Conservation (phyloP, 2,797 vertebrate species). For the Thunnus albacares region DNA sequence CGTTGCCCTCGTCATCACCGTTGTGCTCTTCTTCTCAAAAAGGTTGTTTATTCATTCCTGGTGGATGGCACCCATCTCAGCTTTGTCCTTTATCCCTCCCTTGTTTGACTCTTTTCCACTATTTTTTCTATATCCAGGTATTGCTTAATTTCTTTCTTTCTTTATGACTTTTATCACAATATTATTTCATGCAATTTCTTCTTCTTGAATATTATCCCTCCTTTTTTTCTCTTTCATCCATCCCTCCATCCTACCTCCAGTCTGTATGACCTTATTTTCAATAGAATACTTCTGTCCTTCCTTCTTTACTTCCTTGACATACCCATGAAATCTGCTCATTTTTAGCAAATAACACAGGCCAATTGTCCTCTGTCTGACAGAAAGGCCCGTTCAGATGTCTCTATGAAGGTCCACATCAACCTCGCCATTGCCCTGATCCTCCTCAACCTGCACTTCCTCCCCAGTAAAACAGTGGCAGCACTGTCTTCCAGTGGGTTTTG, state of each 20-base stretch:
- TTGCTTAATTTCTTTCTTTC: too few relatives aligned
- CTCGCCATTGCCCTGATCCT: slow-evolving; percentile 65
- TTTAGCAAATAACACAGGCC: not conserved
- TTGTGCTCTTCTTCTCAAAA: slow-evolving; percentile 60
- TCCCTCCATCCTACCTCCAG: not conserved
- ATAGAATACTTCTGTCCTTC: too few relatives aligned
- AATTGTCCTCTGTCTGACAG: slow-evolving; percentile 38
- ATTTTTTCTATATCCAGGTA: too few relatives aligned
- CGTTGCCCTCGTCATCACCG: slow-evolving; percentile 34
- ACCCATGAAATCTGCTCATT: not conserved
- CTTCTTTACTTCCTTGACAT: not conserved
- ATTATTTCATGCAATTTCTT: too few relatives aligned
- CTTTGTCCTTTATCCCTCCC: not conserved
- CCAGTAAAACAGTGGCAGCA: slow-evolving; percentile 23
- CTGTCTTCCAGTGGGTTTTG: slow-evolving; percentile 34
- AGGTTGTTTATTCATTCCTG: slow-evolving; percentile 36
- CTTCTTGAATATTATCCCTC: not conserved
- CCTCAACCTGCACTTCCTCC: slow-evolving; percentile 69
- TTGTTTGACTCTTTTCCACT: not conserved
- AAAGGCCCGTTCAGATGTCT: slow-evolving; percentile 47
- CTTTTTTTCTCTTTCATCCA: too few relatives aligned
- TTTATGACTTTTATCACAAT: too few relatives aligned
- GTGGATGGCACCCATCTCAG: not conserved
- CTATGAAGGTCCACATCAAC: slow-evolving; percentile 71
- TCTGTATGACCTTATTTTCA: too few relatives aligned